These are phyloP conservation scores for Lithophane leautieri DNA, from an alignment of 2,888 invertebrate species.

Conservation along the genomic window DNA sequence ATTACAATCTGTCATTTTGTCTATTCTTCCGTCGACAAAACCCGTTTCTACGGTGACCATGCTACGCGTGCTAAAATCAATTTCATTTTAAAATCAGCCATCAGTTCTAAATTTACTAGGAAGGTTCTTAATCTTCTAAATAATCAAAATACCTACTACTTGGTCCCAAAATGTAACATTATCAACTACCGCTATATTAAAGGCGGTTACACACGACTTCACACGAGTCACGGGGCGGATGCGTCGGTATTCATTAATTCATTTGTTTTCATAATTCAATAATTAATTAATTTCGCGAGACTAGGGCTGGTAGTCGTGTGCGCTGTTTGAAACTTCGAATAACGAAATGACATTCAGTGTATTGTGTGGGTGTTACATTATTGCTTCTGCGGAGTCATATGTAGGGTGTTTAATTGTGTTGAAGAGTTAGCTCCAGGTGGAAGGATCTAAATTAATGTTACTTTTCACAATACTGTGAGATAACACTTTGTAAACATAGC, in stretches of 20 bases:
- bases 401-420: not conserved
- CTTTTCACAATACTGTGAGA: not conserved
- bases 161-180: not conserved
- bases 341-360: not conserved
- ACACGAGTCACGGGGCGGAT: slow-evolving; percentile 40
- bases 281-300: slow-evolving; percentile 73
- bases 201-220: slow-evolving; percentile 23
- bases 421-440: not conserved
- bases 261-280: slow-evolving; percentile 78
- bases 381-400: no score
- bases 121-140: not conserved
- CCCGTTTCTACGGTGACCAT: no score
- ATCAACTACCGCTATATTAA: slow-evolving; percentile 19
- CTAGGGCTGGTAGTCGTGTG: slow-evolving; percentile 48
- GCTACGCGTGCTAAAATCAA: not conserved
- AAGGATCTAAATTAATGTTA: not conserved
- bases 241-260: slow-evolving; percentile 66
- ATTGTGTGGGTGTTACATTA: no score
- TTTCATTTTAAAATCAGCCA: not conserved
- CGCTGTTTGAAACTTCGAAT: not conserved
- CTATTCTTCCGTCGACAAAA: no score
- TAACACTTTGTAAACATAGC: not conserved
- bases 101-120: not conserved
- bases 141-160: not conserved
- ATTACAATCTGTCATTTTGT: no score